Evolutionary conservation across 1,140 invertebrate species (phyloP), one percentile per base, ranked within the genome.

Genomic region (Andrena cerasifolii): DNA sequence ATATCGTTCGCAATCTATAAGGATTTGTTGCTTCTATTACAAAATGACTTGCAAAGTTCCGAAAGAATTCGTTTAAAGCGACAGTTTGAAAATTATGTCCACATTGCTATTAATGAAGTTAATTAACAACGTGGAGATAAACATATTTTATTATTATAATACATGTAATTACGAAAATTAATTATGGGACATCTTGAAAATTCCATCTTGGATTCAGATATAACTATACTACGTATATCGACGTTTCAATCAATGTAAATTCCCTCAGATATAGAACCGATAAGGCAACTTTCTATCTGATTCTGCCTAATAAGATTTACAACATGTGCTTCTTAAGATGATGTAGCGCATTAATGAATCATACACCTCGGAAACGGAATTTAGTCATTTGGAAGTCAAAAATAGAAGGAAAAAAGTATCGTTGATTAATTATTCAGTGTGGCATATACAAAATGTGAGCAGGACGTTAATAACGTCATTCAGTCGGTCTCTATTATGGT

Each of bases 401-500:
- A 62, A 70, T 80, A 77, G 59, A 71, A 65, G 28, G 51, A 77
- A 33, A 10, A 18, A 59, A 36, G 40, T 79, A 26, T 81, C 73
- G 54, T 75, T 14, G 68, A 63, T 79, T 81, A 81, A 53, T n/a
- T n/a, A n/a, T n/a, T 82, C 63, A 73, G 40, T 53, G 24, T 51
- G 24, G 53, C 61, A 66, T n/a, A 72, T 58, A 58, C 43, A 80
- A 59, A 31, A 83, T 81, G 58, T 77, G 70, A 65, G 33, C 43
- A 70, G 78, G 33, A 59, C 58, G 51, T 81, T 80, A n/a, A n/a
- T n/a, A n/a, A 81, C 72, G 63, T 78, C 62, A 62, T 62, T 49
- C 54, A 61, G 53, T 36, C 33, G n/a, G 36, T 45, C n/a, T 26
- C 7, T 16, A 18, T 16, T 24, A 14, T 45, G 31, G 5, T 24